phyloP scores from a whole-genome alignment of 2,113 vertebrate genomes.

The Microtus pennsylvanicus region DNA sequence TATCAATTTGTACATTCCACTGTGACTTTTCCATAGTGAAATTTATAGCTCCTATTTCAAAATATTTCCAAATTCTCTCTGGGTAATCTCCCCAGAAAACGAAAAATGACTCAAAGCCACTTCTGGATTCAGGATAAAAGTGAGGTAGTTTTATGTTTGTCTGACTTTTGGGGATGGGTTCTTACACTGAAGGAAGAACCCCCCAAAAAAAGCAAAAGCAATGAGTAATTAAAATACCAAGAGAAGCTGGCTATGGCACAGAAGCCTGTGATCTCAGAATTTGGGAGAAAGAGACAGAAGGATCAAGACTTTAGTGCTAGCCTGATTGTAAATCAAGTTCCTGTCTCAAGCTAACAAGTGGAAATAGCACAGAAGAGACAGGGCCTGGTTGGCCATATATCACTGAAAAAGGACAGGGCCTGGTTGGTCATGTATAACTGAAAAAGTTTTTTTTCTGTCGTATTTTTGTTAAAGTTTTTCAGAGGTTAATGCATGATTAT shows the following conservation, averaged over 20 bases:
- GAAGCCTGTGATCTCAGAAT: not conserved
- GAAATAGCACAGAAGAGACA: not conserved
- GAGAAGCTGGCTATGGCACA: not conserved
- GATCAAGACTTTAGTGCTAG: not conserved
- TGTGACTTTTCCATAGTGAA: constrained; percentile 35
- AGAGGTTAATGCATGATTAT: not conserved
- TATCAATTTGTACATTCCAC: not conserved
- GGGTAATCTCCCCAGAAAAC: not conserved
- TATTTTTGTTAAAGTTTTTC: too few species aligned
- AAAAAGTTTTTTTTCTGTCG: not conserved
- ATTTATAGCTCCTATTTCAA: constrained; percentile 37
- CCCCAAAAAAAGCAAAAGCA: not conserved
- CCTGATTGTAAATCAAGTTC: not conserved
- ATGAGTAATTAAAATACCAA: not conserved
- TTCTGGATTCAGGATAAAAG: constrained; percentile 1
- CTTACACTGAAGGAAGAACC: not conserved
- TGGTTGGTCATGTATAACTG: not conserved
- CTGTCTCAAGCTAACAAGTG: not conserved
- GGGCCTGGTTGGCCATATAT: not conserved
- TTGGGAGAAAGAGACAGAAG: not conserved
- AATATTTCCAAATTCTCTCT: constrained; percentile 2
- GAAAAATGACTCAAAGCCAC: not conserved
- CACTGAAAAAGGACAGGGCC: too few species aligned
- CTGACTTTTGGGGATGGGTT: not conserved
- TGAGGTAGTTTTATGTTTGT: not conserved